Evolutionary conservation across 2,888 invertebrate species (phyloP), one percentile per base, ranked within the genome.

Genomic region (Orthosia gothica): DNA sequence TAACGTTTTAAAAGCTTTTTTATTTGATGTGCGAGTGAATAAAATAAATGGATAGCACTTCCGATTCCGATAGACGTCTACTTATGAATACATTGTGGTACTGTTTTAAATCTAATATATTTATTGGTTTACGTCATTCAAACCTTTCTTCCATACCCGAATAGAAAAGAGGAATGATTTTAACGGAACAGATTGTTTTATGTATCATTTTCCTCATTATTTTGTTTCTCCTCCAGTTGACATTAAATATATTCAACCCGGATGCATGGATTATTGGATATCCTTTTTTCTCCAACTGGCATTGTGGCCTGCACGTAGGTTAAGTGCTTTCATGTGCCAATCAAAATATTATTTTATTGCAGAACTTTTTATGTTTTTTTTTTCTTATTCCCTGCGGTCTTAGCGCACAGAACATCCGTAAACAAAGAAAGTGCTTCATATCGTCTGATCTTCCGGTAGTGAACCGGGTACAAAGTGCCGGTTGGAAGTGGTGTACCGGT

Each of bases 401-500:
- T 3, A 15, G 16, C 13, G 9, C 16, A 58, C 57, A 64, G 70
- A 64, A 64, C 70, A 61, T 79, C 59, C 52, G 70, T 62, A 69
- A 74, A 80, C 84, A 81, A 83, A 79, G 67, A 74, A 57, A 68
- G 67, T 66, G 47, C 68, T 80, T 71, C 84, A 71, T 71, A 81
- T 66, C 57, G 52, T 74, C 49, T 64, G 74, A 63, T 74, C 74
- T 78, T 63, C 75, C 54, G 74, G 76, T 76, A 72, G 50, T 49
- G 64, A 82, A 78, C 78, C 76, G 80, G 76, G 81, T 70, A 70
- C 76, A 79, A 81, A 86, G 84, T 82, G 75, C 68, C 82, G 86
- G 82, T 62, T 82, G 86, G 86, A 86, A 87, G 83, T 77, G 86
- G 83, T 85, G 64, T 85, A 82, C 86, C 88, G 79, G 76, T 69